phyloP scores from a whole-genome alignment of 2,888 invertebrate genomes.

The Acleris cristana region DNA sequence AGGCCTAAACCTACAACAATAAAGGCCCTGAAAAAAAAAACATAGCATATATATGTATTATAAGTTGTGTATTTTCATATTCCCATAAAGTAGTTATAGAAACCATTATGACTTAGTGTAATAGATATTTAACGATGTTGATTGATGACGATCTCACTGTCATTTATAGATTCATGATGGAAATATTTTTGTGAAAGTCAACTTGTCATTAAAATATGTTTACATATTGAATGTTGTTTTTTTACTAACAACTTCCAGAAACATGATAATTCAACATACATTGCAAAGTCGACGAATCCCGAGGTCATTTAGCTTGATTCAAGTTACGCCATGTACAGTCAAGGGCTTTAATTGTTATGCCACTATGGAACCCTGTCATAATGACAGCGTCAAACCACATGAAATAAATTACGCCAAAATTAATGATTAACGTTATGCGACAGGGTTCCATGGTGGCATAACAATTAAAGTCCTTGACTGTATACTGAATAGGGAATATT shows the following conservation, averaged over 20 bases:
- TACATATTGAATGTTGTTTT: slow-evolving; percentile 59
- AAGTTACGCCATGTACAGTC: too few species aligned
- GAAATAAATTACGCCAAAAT: too few species aligned
- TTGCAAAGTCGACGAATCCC: too few species aligned
- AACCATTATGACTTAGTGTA: slow-evolving; percentile 17
- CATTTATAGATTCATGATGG: slow-evolving; percentile 40
- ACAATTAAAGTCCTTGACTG: too few species aligned
- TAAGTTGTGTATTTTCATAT: slow-evolving; percentile 1
- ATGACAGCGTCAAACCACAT: too few species aligned
- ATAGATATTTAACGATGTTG: slow-evolving; percentile 33
- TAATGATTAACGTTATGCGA: too few species aligned
- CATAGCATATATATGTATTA: neutral
- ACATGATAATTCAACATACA: too few species aligned
- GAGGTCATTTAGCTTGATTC: too few species aligned
- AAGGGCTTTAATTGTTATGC: too few species aligned
- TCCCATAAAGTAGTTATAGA: slow-evolving; percentile 5
- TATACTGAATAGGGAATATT: too few species aligned
- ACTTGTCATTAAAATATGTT: slow-evolving; percentile 74
- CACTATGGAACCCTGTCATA: too few species aligned
- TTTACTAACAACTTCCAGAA: slow-evolving; percentile 25
- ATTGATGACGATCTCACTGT: slow-evolving; percentile 25
- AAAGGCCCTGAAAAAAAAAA: neutral
- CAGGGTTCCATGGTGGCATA: too few species aligned
- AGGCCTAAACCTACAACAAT: neutral
- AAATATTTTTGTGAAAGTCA: slow-evolving; percentile 68